Percentiles rank a stretch among this genome's conserved stretches.
phyloP scores from a whole-genome alignment of 2,888 invertebrate genomes.

The Yponomeuta cagnagella region DNA sequence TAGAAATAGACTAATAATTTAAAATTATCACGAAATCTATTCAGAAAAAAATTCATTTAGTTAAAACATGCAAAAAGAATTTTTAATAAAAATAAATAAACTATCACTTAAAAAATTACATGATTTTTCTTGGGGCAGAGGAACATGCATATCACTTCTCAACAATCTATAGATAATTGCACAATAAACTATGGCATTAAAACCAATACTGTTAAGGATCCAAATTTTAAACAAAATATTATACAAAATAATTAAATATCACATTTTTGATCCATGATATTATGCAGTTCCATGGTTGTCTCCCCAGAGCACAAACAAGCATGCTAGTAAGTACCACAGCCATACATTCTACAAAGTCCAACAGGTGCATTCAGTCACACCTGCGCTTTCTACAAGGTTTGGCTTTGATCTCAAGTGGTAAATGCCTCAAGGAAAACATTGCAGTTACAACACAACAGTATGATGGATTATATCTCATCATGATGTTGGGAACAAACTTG shows the following conservation, averaged over 20 bases:
- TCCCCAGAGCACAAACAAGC: conserved; percentile 34
- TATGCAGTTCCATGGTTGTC: conserved; percentile 54
- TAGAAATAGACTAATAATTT: conserved; percentile 15
- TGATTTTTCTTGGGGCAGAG: conserved; percentile 51
- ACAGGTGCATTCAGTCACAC: neutral
- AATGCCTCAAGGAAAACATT: conserved; percentile 22
- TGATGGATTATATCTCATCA: conserved; percentile 32
- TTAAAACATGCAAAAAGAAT: conserved; percentile 14
- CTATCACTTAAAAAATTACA: conserved; percentile 23
- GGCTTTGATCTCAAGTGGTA: conserved; percentile 1
- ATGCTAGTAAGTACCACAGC: conserved; percentile 28
- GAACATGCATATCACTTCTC: conserved; percentile 57
- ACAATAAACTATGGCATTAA: conserved; percentile 22
- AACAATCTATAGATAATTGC: conserved; percentile 23
- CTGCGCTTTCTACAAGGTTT: neutral
- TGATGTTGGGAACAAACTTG: conserved; percentile 40
- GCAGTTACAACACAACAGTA: conserved; percentile 31
- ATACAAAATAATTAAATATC: conserved; percentile 53
- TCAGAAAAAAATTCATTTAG: neutral
- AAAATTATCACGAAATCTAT: neutral
- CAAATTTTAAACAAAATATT: conserved; percentile 43
- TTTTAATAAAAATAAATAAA: conserved; percentile 23
- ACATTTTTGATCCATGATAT: conserved; percentile 68
- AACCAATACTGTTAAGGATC: conserved; percentile 29
- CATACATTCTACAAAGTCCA: neutral